Percentiles rank a stretch among this genome's conserved stretches.
These are phyloP conservation scores for Aporrectodea caliginosa DNA, from an alignment of 1,140 invertebrate genomes.

Conservation along the genomic window DNA sequence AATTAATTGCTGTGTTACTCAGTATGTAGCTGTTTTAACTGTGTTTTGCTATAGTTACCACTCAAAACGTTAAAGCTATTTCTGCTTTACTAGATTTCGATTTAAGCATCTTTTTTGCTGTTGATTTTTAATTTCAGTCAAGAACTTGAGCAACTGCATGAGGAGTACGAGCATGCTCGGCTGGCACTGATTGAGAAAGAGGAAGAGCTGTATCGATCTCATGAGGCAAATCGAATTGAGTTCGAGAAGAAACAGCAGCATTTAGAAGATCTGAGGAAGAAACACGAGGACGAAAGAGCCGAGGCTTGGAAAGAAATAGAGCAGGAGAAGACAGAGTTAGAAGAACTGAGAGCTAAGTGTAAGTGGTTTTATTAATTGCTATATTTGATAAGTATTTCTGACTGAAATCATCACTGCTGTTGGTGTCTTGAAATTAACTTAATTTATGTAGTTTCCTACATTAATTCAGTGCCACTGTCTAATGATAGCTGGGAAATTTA, in stretches of 20 bases:
- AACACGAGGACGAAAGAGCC: slow-evolving; percentile 29
- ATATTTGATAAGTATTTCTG: neutral
- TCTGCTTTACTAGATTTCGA: too few species aligned
- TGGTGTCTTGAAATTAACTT: too few species aligned
- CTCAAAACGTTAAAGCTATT: too few species aligned
- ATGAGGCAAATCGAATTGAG: slow-evolving; percentile 13
- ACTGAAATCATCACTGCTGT: too few species aligned
- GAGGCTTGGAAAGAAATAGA: slow-evolving; percentile 20
- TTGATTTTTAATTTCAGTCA: slow-evolving; percentile 16
- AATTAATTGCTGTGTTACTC: too few species aligned
- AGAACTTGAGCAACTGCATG: slow-evolving; percentile 8
- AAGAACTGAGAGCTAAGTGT: neutral
- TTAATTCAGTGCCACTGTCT: too few species aligned
- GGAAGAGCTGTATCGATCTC: slow-evolving; percentile 5
- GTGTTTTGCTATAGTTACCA: too few species aligned
- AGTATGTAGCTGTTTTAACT: too few species aligned
- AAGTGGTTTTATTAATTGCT: neutral
- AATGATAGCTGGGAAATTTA: too few species aligned
- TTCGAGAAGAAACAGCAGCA: slow-evolving; percentile 24
- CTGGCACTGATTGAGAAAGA: slow-evolving; percentile 12
- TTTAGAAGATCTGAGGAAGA: slow-evolving; percentile 26
- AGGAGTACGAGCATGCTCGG: neutral
- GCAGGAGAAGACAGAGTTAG: neutral
- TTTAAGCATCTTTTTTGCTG: too few species aligned
- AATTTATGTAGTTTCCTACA: too few species aligned